Evolutionary conservation across 1,140 invertebrate genomes (phyloP).

Genomic region (Manduca sexta): DNA sequence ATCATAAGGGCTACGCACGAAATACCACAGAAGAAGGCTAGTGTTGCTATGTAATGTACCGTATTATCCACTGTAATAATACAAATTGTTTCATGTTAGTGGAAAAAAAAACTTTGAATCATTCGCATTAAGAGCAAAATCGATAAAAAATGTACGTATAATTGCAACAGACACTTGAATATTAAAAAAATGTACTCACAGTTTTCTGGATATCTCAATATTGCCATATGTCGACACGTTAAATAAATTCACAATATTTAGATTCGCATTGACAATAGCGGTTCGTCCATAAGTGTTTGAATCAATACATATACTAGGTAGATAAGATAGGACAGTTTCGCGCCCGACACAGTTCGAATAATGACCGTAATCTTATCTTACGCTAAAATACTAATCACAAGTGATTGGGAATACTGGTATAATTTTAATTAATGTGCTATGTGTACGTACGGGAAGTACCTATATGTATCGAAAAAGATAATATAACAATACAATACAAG

Average conservation of each 20-base stretch:
- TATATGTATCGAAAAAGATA: too few relatives aligned
- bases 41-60: conserved; percentile 20
- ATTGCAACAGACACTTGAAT: too few relatives aligned
- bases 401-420: neutral
- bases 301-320: conserved; percentile 32
- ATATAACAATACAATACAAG: too few relatives aligned
- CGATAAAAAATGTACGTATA: too few relatives aligned
- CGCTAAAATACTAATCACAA: conserved; percentile 20
- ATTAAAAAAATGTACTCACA: conserved; percentile 19
- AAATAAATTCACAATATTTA: conserved; percentile 22
- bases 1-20: conserved; percentile 44
- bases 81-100: neutral
- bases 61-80: conserved; percentile 22
- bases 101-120: neutral
- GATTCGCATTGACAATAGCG: conserved; percentile 21
- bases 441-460: conserved; percentile 6
- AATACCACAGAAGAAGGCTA: conserved; percentile 25
- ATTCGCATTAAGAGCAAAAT: too few relatives aligned
- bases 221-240: conserved; percentile 9
- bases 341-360: conserved; percentile 23
- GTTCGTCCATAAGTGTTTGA: conserved; percentile 32
- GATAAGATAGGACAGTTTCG: conserved; percentile 44
- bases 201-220: conserved; percentile 18
- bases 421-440: neutral
- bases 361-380: conserved; percentile 45